Conservation (phyloP, 2,888 invertebrate species). For the Morpho deidamia region DNA sequence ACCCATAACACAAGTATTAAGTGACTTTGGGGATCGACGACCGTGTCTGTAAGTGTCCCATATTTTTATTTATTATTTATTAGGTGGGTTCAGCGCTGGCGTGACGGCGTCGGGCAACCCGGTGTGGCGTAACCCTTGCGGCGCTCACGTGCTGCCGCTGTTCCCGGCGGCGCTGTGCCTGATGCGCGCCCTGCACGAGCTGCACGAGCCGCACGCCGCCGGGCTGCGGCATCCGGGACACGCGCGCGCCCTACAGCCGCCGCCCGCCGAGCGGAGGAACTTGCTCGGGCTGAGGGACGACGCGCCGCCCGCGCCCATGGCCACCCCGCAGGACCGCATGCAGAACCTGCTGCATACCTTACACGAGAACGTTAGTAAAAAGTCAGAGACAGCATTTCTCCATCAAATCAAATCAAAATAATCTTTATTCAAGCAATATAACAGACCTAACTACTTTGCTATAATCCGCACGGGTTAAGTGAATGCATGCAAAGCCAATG, state of each 20-base stretch:
- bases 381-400: too few relatives aligned
- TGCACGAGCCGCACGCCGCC: constrained; percentile 85
- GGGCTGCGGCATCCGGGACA: constrained; percentile 82
- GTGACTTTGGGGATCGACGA: too few relatives aligned
- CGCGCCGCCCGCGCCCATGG: constrained; percentile 53
- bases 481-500: too few relatives aligned
- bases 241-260: constrained; percentile 83
- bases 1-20: too few relatives aligned
- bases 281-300: constrained; percentile 81
- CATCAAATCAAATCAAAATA: too few relatives aligned
- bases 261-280: constrained; percentile 87
- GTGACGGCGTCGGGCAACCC: constrained; percentile 87
- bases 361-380: constrained; percentile 79
- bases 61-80: too few relatives aligned
- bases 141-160: constrained; percentile 88
- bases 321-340: constrained; percentile 88
- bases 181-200: constrained; percentile 87
- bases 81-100: constrained; percentile 87
- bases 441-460: too few relatives aligned
- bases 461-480: too few relatives aligned
- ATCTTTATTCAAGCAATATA: too few relatives aligned
- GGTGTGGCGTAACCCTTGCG: constrained; percentile 91
- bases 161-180: constrained; percentile 88
- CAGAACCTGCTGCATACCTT: constrained; percentile 88
- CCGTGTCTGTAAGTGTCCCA: too few relatives aligned